Evolutionary conservation across 2,888 invertebrate species (phyloP).

Genomic region (Teleogryllus oceanicus): DNA sequence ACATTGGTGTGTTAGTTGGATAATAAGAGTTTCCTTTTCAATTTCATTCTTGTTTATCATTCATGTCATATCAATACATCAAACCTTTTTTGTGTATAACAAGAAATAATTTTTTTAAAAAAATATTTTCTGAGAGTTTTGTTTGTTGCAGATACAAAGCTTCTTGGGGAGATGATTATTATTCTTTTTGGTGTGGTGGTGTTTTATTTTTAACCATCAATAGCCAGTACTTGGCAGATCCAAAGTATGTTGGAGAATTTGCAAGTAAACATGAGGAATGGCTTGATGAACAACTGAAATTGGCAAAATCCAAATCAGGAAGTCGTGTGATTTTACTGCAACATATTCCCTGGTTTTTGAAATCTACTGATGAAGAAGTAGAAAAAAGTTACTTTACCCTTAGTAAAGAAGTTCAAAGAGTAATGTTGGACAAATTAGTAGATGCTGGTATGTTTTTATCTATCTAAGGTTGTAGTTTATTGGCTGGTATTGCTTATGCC

Average conservation of each 20-base stretch:
- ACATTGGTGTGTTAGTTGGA: no score
- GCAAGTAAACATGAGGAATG: conserved; percentile 47
- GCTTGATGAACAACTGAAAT: conserved; percentile 45
- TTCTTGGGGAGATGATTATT: conserved; percentile 51
- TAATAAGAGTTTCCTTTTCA: no score
- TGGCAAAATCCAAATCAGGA: conserved; percentile 39
- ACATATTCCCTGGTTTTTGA: conserved; percentile 51
- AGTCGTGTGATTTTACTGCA: conserved; percentile 48
- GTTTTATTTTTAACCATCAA: conserved; percentile 51
- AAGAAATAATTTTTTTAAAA: no score
- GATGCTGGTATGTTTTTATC: conserved; percentile 43
- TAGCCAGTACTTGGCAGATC: conserved; percentile 46
- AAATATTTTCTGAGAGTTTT: neutral
- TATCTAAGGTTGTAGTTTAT: no score
- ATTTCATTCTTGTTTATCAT: no score
- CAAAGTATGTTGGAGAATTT: conserved; percentile 42
- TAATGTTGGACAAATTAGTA: conserved; percentile 47
- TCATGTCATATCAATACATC: no score
- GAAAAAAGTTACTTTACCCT: conserved; percentile 47
- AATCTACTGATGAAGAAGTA: conserved; percentile 43
- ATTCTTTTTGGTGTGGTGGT: conserved; percentile 51
- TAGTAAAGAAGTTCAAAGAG: conserved; percentile 41
- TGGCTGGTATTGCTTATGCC: no score
- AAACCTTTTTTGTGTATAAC: no score
- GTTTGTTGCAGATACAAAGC: conserved; percentile 40